Base-by-base conservation (phyloP, 2,113 vertebrate species). In the Esox niger region DNA sequence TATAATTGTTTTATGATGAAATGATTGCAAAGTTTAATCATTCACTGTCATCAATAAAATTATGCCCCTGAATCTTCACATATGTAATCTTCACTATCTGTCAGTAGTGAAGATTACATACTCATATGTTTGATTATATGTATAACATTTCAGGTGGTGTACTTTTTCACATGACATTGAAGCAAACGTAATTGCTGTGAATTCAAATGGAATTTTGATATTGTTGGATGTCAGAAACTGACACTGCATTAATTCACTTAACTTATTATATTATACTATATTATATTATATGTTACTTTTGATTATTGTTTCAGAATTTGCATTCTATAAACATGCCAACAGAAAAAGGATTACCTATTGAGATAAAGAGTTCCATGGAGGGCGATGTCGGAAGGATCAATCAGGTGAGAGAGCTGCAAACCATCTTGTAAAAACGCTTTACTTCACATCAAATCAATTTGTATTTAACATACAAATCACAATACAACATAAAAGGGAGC, bases 361-460 rank as follows among this genome's bases (percentile, higher is more conserved):
- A 87, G 68, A 80, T 90, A 78, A 91, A 85, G 83, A 88, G 85
- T 30, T 73, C 82, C 15, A 86, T 90, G 86, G 91, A 92, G 77
- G 86, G 77, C 69, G 90, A 91, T 66, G 30, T 75, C 82, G 87
- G 66, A 73, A 87, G 81, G 79, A 77, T 84, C 72, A 86, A 87
- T 85, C 88, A 87, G 89, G 91, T 92, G 80, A 64, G 86, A 79
- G 77, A 15, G 21, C 60, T 56, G 68, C 59, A 46, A 62, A 43
- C 15, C 43, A 25, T 57, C n/a, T 11, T 78, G 76, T 83, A 82
- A 87, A n/a, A n/a, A n/a, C n/a, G n/a, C n/a, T 47, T 66, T 69
- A 35, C 20, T 33, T 61, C 59, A 32, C 21, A 33, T 32, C 9
- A 8, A 60, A 60, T 60, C 58, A 60, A 47, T 47, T 20, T 49